Percentiles rank a stretch among this genome's conserved stretches.
Conservation (phyloP, 1,140 invertebrate species). For the Drosophila micromelanica region DNA sequence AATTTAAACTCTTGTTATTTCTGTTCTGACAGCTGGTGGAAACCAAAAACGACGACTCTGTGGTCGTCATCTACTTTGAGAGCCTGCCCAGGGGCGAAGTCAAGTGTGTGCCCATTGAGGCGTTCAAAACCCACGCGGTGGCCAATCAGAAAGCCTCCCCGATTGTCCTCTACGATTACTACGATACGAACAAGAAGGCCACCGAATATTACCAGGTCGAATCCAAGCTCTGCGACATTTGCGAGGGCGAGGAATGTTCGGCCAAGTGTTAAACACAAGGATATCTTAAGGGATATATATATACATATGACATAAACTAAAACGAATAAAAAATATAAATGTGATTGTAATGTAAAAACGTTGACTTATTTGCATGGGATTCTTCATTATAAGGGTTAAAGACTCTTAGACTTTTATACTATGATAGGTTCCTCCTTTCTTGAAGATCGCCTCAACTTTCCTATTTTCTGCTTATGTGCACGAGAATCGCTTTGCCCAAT, state of each 20-base stretch:
- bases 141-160: slow-evolving; percentile 93
- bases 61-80: slow-evolving; percentile 93
- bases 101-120: slow-evolving; percentile 93
- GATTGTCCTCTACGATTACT: slow-evolving; percentile 95
- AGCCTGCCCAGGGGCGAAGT: slow-evolving; percentile 87
- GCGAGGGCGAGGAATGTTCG: slow-evolving; percentile 61
- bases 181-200: slow-evolving; percentile 91
- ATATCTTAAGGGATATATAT: background rate
- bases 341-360: slow-evolving; percentile 15
- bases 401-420: no score
- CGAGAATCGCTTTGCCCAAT: no score
- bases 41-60: slow-evolving; percentile 90
- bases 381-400: no score
- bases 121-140: slow-evolving; percentile 92
- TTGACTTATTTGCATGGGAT: no score
- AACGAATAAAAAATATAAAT: slow-evolving; percentile 13
- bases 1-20: background rate
- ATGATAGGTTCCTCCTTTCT: no score
- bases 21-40: slow-evolving; percentile 87
- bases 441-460: no score
- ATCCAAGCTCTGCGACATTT: slow-evolving; percentile 74
- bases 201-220: slow-evolving; percentile 73
- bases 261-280: slow-evolving; percentile 26
- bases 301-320: background rate
- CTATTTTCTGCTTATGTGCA: no score